These are phyloP conservation scores for Griposia aprilina DNA, from an alignment of 2,888 invertebrate genomes.

Conservation along the genomic window DNA sequence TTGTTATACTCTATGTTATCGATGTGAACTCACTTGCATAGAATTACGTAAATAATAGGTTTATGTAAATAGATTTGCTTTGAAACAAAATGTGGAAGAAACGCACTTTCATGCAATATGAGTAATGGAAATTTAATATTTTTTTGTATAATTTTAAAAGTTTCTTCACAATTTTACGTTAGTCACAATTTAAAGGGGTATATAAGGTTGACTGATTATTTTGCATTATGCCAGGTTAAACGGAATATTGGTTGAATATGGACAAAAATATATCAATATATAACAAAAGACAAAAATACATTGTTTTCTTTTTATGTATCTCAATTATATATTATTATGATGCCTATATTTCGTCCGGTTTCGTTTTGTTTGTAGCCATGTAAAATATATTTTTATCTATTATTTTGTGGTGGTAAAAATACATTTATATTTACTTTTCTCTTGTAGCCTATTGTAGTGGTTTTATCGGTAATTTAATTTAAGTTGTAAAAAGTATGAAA, in stretches of 20 bases:
- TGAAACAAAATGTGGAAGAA: slow-evolving; percentile 70
- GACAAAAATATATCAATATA: slow-evolving; percentile 61
- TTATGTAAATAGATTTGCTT: slow-evolving; percentile 88
- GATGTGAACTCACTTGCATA: slow-evolving; percentile 77
- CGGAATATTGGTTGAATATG: slow-evolving; percentile 55
- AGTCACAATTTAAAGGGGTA: slow-evolving; percentile 65
- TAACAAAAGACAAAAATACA: slow-evolving; percentile 64
- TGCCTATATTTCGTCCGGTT: slow-evolving; percentile 39
- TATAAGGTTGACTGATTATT: slow-evolving; percentile 66
- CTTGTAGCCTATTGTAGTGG: slow-evolving; percentile 82
- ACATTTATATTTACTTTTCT: slow-evolving; percentile 73
- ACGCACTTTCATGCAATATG: slow-evolving; percentile 72
- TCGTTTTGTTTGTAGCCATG: slow-evolving; percentile 54
- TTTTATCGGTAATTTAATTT: slow-evolving; percentile 82
- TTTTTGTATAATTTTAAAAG: slow-evolving; percentile 58
- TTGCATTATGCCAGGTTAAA: slow-evolving; percentile 58
- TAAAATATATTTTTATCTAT: slow-evolving; percentile 61
- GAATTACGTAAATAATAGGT: slow-evolving; percentile 80
- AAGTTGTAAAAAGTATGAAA: slow-evolving; percentile 83
- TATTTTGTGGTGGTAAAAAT: slow-evolving; percentile 77
- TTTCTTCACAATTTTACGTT: slow-evolving; percentile 53
- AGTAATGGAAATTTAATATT: slow-evolving; percentile 57
- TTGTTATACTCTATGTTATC: slow-evolving; percentile 73
- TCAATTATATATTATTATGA: slow-evolving; percentile 48
- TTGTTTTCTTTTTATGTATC: slow-evolving; percentile 55